Conservation (phyloP, 1,140 invertebrate species). For the Drosophila arizonae region DNA sequence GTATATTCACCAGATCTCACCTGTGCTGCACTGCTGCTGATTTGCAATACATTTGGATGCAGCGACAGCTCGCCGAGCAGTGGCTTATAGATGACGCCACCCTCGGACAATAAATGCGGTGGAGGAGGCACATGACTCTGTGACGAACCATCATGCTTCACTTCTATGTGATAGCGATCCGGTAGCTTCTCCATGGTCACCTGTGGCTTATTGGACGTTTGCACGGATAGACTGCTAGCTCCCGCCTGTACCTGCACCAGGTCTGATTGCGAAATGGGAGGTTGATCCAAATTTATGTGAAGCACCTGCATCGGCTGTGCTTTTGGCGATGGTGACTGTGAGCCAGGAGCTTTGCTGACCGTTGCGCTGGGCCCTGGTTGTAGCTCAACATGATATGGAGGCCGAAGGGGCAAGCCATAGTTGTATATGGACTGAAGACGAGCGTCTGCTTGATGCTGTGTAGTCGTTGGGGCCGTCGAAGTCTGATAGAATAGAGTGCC, state of each 20-base stretch:
- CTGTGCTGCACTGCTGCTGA: slow-evolving; percentile 63
- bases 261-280: slow-evolving; percentile 71
- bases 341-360: slow-evolving; percentile 58
- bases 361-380: slow-evolving; percentile 45
- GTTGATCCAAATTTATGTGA: slow-evolving; percentile 78
- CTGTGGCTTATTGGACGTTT: slow-evolving; percentile 68
- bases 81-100: slow-evolving; percentile 69
- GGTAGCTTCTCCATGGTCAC: slow-evolving; percentile 80
- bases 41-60: slow-evolving; percentile 79
- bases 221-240: slow-evolving; percentile 50
- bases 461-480: slow-evolving; percentile 67
- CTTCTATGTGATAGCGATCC: slow-evolving; percentile 78
- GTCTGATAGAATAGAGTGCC: slow-evolving; percentile 80
- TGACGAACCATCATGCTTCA: slow-evolving; percentile 65
- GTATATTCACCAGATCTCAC: slow-evolving; percentile 23
- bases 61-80: slow-evolving; percentile 67
- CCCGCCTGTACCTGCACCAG: slow-evolving; percentile 55
- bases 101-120: slow-evolving; percentile 61
- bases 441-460: slow-evolving; percentile 69
- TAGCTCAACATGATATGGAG: slow-evolving; percentile 73
- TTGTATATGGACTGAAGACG: slow-evolving; percentile 70
- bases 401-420: slow-evolving; percentile 66
- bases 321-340: slow-evolving; percentile 56
- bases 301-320: slow-evolving; percentile 73
- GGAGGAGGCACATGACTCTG: slow-evolving; percentile 57